Base-by-base conservation (phyloP, 2,113 vertebrate genomes). In the Morphnarchus princeps region DNA sequence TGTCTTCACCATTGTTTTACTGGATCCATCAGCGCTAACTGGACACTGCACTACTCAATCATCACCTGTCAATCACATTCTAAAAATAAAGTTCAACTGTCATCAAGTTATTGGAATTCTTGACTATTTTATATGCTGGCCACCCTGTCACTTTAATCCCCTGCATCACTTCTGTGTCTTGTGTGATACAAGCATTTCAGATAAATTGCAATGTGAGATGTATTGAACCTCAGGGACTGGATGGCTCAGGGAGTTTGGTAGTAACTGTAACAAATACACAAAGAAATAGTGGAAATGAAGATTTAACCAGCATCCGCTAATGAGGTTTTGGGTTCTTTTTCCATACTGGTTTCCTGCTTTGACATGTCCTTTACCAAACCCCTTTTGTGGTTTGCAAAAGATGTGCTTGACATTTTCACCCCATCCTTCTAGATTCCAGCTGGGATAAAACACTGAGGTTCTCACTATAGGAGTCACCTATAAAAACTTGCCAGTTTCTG, bases 261-360 rank as follows among this genome's bases (percentile, higher is more conserved):
- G 38, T 28, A 81, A 25, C 19, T 45, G 6, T 29, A 72, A 69
- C 49, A 71, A 70, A 83, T 26, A 32, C 2, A 70, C 17, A 69
- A 69, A 87, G 16, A 50, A 80, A n/a, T 10, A 31, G 10, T 34
- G 57, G 43, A 80, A 80, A 86, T 24, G 24, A 63, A 79, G 34
- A 71, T 40, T 55, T 86, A 74, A n/a, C 28, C 28, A 43, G 36
- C 11, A 49, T 21, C 26, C 1, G 1, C 21, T 76, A 67, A 58
- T 0, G 0, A 19, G 15, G 12, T 28, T 10, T 6, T 0, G 45
- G 45, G 19, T 1, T 47, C 21, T 40, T 43, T 67, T 49, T n/a
- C 42, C 34, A 9, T 57, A 19, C 31, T 62, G 7, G 16, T 76
- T 80, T 87, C 47, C 67, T 76, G 13, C 10, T 71, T 32, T 83